Evolutionary conservation across 2,113 vertebrate genomes (phyloP), one percentile per base, ranked within the genome.

Genomic region (Rynchops niger): DNA sequence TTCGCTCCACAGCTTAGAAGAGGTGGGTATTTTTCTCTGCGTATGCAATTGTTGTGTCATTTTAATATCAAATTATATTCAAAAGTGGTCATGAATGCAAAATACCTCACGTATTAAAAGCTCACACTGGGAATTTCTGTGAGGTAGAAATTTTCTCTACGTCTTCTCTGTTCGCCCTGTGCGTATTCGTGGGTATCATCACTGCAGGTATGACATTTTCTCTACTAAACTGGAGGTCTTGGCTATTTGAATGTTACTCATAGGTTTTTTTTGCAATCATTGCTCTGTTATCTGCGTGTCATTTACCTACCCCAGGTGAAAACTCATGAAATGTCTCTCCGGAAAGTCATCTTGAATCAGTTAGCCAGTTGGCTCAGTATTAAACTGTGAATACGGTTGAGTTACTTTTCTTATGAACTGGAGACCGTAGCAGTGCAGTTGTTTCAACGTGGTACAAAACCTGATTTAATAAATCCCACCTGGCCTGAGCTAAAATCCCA

Each of bases 1-100:
- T 98, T 99, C 99, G 97, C 98, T 99, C 97, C 99, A 99, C 98
- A 99, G 98, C 97, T 98, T 99, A 99, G 99, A 99, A 98, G 99
- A 99, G 99, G 99, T 99, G 97, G 96, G 94, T 25, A 3, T 66
- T 74, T 70, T 36, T 74, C 67, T 90, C 71, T 89, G 50, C 23
- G 4, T 36, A 9, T 81, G 43, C 62, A 15, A 30, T n/a, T 55
- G 62, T 65, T 2, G 0, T 62, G 82, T 47, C 17, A 1, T 38
- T 77, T 93, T 38, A 27, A n/a, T 73, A 29, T 18, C 58, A 40
- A 7, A 12, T 82, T 27, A 10, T 47, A 12, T 34, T 76, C 25
- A 65, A 69, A 78, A 76, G 70, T 36, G 49, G 26, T 62, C 30
- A 2, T 13, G 59, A 77, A 15, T 83, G 56, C 56, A 34, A 38